A percentile compares a stretch with the other conserved stretches of the same genome.
These are phyloP conservation scores for Rhincodon typus DNA, from an alignment of 2,797 vertebrate species.

Conservation along the genomic window DNA sequence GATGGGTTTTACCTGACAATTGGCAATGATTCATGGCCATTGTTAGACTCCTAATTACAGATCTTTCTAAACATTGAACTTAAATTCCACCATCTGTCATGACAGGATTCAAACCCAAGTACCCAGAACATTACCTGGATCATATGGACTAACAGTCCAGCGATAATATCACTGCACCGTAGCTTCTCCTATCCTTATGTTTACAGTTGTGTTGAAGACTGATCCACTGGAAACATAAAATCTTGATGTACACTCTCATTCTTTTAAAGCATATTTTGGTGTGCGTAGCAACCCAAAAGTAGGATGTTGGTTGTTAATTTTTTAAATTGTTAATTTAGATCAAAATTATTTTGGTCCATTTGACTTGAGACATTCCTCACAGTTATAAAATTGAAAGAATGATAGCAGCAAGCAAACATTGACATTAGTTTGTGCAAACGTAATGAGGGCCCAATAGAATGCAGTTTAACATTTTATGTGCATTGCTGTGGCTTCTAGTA, in stretches of 20 bases:
- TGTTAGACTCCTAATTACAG: too few relatives aligned
- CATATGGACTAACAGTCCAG: too few relatives aligned
- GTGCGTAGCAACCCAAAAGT: neutral
- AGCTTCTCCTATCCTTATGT: conserved; percentile 36
- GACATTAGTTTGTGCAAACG: neutral
- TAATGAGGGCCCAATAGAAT: neutral
- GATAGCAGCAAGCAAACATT: neutral
- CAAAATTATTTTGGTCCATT: neutral
- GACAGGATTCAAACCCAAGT: too few relatives aligned
- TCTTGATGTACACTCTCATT: neutral
- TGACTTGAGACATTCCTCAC: neutral
- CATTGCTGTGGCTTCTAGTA: neutral
- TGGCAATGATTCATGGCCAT: too few relatives aligned
- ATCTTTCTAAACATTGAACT: too few relatives aligned
- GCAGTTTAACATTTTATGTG: neutral
- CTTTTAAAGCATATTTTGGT: neutral
- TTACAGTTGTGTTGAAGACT: neutral
- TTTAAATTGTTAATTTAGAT: neutral
- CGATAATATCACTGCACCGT: too few relatives aligned
- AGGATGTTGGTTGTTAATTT: neutral
- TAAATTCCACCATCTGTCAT: too few relatives aligned
- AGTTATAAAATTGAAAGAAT: neutral
- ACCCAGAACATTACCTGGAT: too few relatives aligned
- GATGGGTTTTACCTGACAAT: too few relatives aligned
- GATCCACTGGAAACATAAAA: neutral